Conservation (phyloP, 2,113 vertebrate species). For the Xenopus laevis region DNA sequence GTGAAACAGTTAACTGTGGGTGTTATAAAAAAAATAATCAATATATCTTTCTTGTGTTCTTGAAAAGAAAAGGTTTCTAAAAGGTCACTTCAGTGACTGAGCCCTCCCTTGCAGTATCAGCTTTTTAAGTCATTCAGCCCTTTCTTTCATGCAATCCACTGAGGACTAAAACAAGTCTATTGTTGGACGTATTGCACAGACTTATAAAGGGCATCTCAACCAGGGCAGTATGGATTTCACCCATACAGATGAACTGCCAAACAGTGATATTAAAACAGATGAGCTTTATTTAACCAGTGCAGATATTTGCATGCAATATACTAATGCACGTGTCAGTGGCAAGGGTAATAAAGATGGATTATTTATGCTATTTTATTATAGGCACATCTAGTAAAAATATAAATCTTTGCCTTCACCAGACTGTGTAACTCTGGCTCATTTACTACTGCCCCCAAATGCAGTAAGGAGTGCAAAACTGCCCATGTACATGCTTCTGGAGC, state of each 20-base stretch:
- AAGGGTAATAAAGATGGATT: too few relatives aligned
- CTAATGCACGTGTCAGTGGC: too few relatives aligned
- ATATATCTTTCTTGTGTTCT: conserved; percentile 3
- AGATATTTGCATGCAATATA: too few relatives aligned
- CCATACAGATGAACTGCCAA: background rate
- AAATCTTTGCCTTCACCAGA: too few relatives aligned
- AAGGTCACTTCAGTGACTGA: conserved; percentile 27
- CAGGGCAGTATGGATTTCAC: background rate
- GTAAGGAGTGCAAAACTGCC: too few relatives aligned
- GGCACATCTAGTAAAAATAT: too few relatives aligned
- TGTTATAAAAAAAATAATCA: conserved; percentile 25
- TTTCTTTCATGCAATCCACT: conserved; percentile 3
- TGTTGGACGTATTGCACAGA: background rate
- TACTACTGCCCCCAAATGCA: too few relatives aligned
- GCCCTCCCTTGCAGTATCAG: conserved; percentile 3
- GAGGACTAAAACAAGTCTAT: conserved; percentile 5
- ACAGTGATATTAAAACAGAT: background rate
- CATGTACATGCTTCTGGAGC: too few relatives aligned
- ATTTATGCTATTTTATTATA: too few relatives aligned
- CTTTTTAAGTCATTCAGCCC: conserved; percentile 4
- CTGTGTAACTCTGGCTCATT: too few relatives aligned
- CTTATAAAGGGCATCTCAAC: conserved; percentile 25
- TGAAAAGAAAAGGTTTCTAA: conserved; percentile 26
- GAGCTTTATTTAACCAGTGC: background rate
- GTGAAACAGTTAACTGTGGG: conserved; percentile 13